phyloP scores from a whole-genome alignment of 2,888 invertebrate species.

The Empis livida region DNA sequence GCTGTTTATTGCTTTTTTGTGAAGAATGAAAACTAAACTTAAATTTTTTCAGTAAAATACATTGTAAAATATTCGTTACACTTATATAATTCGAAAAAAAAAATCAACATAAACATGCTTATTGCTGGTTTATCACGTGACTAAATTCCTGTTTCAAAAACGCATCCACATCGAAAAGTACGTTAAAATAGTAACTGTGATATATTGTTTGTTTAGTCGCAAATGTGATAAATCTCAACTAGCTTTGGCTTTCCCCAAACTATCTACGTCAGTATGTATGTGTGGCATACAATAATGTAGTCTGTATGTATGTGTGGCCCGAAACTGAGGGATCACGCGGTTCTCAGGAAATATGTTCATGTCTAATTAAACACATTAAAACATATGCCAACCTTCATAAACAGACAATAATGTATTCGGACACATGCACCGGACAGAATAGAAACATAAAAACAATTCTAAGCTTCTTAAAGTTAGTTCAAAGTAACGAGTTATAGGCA shows the following conservation, averaged over 20 bases:
- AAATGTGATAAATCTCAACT: too few relatives aligned
- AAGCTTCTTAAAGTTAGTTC: constrained; percentile 3
- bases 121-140: too few relatives aligned
- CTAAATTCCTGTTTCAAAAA: too few relatives aligned
- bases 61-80: too few relatives aligned
- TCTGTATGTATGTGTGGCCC: not conserved
- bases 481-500: not conserved
- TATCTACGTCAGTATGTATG: not conserved
- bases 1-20: too few relatives aligned
- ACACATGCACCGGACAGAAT: constrained; percentile 3
- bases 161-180: too few relatives aligned
- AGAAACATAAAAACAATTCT: constrained; percentile 4
- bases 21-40: too few relatives aligned
- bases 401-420: not conserved
- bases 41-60: too few relatives aligned
- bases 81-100: too few relatives aligned
- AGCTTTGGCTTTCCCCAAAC: constrained; percentile 4
- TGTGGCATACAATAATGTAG: not conserved
- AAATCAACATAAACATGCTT: too few relatives aligned
- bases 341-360: constrained; percentile 1
- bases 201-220: too few relatives aligned
- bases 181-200: too few relatives aligned
- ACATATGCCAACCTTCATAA: not conserved
- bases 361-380: not conserved
- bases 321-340: constrained; percentile 1